A percentile compares a stretch with the other conserved stretches of the same genome.
Conservation (phyloP, 2,113 vertebrate genomes). For the Sus scrofa region DNA sequence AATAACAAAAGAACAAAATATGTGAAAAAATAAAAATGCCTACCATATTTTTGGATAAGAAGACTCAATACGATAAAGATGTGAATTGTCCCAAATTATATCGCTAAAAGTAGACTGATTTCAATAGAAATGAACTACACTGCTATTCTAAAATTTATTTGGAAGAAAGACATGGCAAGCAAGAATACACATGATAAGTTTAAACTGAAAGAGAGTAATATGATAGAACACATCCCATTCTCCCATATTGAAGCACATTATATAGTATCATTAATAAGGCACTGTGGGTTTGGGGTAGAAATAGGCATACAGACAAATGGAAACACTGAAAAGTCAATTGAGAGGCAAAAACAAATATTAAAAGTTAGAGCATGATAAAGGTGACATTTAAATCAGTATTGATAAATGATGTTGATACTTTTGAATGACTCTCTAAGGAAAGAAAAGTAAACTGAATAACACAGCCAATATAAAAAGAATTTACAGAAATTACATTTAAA, state of each 20-base stretch:
- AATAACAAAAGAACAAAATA: not conserved
- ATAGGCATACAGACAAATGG: not conserved
- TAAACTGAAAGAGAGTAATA: not conserved
- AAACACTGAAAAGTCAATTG: not conserved
- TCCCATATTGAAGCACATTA: not conserved
- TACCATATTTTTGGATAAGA: not conserved
- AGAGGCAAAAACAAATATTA: not conserved
- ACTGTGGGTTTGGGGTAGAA: not conserved
- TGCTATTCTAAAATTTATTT: not conserved
- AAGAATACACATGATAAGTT: not conserved
- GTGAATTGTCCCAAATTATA: not conserved
- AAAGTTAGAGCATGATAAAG: not conserved
- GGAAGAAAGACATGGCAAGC: not conserved
- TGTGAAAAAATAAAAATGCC: not conserved
- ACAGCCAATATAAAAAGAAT: not conserved
- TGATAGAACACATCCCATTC: not conserved
- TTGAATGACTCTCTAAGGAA: not conserved
- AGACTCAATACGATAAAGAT: not conserved
- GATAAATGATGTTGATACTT: not conserved
- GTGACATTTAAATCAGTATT: not conserved
- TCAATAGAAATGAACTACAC: not conserved
- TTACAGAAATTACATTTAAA: not conserved
- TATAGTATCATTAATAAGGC: not conserved
- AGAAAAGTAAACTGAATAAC: not conserved
- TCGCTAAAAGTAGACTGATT: not conserved